Evolutionary conservation across 2,797 vertebrate species (phyloP).

Genomic region (Melanotaenia nigrans): DNA sequence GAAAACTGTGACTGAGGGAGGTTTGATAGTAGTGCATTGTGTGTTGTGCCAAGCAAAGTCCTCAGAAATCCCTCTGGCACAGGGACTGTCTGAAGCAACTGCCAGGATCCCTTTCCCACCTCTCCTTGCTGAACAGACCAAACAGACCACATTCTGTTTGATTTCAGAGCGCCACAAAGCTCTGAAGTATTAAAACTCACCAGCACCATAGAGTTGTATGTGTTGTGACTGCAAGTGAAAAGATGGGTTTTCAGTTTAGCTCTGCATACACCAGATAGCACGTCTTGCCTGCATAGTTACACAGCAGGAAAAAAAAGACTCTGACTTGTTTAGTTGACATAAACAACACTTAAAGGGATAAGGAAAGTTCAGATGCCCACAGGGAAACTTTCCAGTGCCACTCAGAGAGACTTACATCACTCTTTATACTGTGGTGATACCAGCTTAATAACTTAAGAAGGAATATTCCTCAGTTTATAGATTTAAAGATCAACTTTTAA

Average conservation of each 20-base stretch:
- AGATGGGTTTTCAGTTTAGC: constrained; percentile 33
- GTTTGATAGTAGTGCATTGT: constrained; percentile 37
- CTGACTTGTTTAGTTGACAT: constrained; percentile 3
- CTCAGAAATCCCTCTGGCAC: constrained; percentile 47
- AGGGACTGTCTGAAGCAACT: constrained; percentile 30
- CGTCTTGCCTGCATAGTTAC: background rate
- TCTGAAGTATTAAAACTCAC: constrained; percentile 46
- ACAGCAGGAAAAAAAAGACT: background rate
- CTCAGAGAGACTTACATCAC: background rate
- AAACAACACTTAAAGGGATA: background rate
- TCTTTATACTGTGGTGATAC: too few relatives aligned
- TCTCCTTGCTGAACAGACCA: constrained; percentile 42
- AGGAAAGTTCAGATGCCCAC: background rate
- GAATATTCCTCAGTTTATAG: background rate
- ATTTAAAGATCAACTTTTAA: background rate
- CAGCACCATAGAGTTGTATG: constrained; percentile 7
- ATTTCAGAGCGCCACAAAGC: constrained; percentile 45
- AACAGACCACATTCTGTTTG: constrained; percentile 35
- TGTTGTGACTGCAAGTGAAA: constrained; percentile 36
- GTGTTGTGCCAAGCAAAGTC: constrained; percentile 21
- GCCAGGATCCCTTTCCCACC: constrained; percentile 37
- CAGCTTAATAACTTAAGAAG: too few relatives aligned
- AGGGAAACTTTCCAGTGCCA: background rate
- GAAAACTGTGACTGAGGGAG: constrained; percentile 10
- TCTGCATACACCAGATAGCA: background rate